Conservation (phyloP, 2,888 invertebrate species). For the Cylloceria caligata region DNA sequence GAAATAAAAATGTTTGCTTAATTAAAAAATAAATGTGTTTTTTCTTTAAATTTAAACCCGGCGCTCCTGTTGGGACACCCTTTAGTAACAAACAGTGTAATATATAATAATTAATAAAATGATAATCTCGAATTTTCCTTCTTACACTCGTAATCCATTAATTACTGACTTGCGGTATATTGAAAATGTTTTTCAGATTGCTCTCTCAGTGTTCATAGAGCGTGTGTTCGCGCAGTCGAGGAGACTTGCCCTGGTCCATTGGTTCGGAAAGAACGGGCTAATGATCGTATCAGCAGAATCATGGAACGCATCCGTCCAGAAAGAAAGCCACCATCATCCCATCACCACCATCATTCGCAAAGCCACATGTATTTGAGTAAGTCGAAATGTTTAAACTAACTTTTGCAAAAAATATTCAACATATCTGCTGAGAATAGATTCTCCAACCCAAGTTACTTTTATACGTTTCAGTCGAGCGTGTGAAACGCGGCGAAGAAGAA, state of each 20-base stretch:
- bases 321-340: slow-evolving; percentile 85
- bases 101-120: neutral
- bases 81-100: neutral
- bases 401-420: neutral
- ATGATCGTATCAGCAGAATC: slow-evolving; percentile 90
- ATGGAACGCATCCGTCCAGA: slow-evolving; percentile 89
- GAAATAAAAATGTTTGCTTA: too few species aligned
- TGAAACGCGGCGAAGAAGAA: slow-evolving; percentile 82
- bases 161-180: neutral
- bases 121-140: neutral
- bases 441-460: neutral
- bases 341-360: slow-evolving; percentile 81
- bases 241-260: slow-evolving; percentile 92
- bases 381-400: slow-evolving; percentile 23
- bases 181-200: slow-evolving; percentile 88
- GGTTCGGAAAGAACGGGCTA: slow-evolving; percentile 85
- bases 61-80: too few species aligned
- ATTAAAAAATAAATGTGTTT: too few species aligned
- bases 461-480: slow-evolving; percentile 81
- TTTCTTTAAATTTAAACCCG: too few species aligned
- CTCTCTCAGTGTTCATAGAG: slow-evolving; percentile 94
- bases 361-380: slow-evolving; percentile 79
- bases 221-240: slow-evolving; percentile 91
- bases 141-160: neutral
- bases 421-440: neutral